Conservation (phyloP, 1,140 invertebrate genomes). For the Solenopsis invicta region DNA sequence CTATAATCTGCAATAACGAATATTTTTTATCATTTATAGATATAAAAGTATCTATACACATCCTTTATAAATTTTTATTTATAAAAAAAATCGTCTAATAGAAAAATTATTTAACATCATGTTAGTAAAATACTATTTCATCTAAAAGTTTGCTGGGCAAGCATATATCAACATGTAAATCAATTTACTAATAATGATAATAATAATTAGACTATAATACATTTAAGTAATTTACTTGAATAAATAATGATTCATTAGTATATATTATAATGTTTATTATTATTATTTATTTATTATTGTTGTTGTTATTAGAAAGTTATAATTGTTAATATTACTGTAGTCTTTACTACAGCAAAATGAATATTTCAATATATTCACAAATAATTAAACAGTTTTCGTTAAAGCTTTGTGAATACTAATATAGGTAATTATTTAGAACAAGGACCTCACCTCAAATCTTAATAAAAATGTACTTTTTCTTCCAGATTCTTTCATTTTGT, state of each 20-base stretch:
- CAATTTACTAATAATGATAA: background rate
- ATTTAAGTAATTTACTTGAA: background rate
- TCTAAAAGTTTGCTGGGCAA: slow-evolving; percentile 56
- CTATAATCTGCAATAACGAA: slow-evolving; percentile 2
- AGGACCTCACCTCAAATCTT: too few species aligned
- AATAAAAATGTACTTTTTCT: too few species aligned
- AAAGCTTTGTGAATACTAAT: slow-evolving; percentile 5
- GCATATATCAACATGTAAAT: slow-evolving; percentile 9
- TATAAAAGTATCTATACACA: slow-evolving; percentile 37
- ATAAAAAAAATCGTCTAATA: background rate
- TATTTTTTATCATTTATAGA: slow-evolving; percentile 19
- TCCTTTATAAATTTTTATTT: slow-evolving; percentile 53
- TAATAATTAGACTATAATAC: background rate
- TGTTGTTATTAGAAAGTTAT: slow-evolving; percentile 12
- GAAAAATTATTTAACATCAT: background rate
- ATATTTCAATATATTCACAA: background rate
- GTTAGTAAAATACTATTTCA: slow-evolving; percentile 24
- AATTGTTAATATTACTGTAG: background rate
- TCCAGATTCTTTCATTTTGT: too few species aligned
- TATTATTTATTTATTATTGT: background rate
- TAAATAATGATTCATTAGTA: background rate
- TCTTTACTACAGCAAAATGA: background rate
- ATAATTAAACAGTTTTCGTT: background rate
- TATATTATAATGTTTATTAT: slow-evolving; percentile 5
- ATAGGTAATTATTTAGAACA: background rate